phyloP scores from a whole-genome alignment of 2,888 invertebrate genomes.

The Leptopterna dolabrata region DNA sequence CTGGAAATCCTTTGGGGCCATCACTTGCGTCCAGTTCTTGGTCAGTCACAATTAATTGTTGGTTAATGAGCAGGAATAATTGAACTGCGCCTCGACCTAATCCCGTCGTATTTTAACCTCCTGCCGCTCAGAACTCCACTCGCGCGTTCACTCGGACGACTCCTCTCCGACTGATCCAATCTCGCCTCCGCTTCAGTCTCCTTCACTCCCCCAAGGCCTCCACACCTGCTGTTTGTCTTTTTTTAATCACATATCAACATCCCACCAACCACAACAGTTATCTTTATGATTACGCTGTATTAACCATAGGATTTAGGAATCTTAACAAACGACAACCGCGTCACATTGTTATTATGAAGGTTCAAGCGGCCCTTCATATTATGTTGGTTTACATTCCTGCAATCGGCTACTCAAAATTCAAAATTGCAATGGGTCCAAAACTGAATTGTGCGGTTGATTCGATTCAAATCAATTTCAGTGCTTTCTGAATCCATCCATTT shows the following conservation, averaged over 20 bases:
- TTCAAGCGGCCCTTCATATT: too few relatives aligned
- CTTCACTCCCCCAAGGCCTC: neutral
- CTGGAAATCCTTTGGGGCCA: neutral
- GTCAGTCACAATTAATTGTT: neutral
- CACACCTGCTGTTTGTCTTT: neutral
- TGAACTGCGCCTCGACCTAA: neutral
- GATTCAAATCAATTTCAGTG: too few relatives aligned
- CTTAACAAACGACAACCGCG: too few relatives aligned
- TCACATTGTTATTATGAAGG: too few relatives aligned
- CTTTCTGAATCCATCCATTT: too few relatives aligned
- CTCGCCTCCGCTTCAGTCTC: neutral
- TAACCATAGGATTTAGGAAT: neutral
- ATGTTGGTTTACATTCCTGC: too few relatives aligned
- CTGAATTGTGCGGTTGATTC: too few relatives aligned
- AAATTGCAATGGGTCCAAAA: too few relatives aligned
- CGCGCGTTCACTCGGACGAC: neutral
- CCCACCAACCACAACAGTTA: neutral
- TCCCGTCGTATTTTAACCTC: neutral
- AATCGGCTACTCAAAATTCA: too few relatives aligned
- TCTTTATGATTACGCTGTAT: neutral
- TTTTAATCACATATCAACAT: neutral
- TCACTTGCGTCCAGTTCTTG: neutral
- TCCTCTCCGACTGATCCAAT: neutral
- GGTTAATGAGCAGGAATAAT: neutral
- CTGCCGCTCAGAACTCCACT: neutral